Conservation (phyloP, 2,888 invertebrate species). For the Mellilla xanthometata region DNA sequence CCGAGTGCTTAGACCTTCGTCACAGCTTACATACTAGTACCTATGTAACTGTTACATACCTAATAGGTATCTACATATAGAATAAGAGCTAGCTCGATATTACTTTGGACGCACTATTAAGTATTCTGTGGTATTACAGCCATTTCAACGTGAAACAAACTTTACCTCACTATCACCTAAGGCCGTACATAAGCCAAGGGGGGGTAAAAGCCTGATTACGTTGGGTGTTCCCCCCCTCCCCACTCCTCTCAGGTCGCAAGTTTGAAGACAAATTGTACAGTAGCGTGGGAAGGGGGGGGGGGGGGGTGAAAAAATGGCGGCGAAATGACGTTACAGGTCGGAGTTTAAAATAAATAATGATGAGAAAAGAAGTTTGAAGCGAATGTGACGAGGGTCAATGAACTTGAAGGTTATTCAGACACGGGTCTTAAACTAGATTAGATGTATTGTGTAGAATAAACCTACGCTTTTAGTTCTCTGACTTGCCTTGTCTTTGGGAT, state of each 20-base stretch:
- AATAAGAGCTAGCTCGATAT: too few relatives aligned
- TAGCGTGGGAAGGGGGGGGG: conserved; percentile 29
- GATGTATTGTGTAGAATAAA: too few relatives aligned
- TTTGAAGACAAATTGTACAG: conserved; percentile 69
- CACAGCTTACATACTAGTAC: too few relatives aligned
- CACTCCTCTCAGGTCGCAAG: conserved; percentile 58
- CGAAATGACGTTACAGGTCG: conserved; percentile 52
- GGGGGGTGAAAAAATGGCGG: conserved; percentile 61
- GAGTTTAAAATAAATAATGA: conserved; percentile 55
- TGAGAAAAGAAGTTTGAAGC: conserved; percentile 31
- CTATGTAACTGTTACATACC: too few relatives aligned
- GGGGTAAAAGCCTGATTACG: conserved; percentile 41
- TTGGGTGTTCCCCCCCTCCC: conserved; percentile 23
- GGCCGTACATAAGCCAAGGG: conserved; percentile 50
- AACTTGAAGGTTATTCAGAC: conserved; percentile 17
- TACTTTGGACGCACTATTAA: not conserved
- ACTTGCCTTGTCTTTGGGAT: too few relatives aligned
- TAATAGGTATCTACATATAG: too few relatives aligned
- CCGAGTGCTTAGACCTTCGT: not conserved
- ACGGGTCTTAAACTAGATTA: too few relatives aligned
- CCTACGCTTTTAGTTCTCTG: too few relatives aligned
- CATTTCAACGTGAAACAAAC: conserved; percentile 26
- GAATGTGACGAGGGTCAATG: conserved; percentile 18
- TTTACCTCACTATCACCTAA: conserved; percentile 56
- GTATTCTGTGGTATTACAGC: not conserved